phyloP scores from a whole-genome alignment of 2,113 vertebrate species.

The Sterrhoptilus dennistouni region DNA sequence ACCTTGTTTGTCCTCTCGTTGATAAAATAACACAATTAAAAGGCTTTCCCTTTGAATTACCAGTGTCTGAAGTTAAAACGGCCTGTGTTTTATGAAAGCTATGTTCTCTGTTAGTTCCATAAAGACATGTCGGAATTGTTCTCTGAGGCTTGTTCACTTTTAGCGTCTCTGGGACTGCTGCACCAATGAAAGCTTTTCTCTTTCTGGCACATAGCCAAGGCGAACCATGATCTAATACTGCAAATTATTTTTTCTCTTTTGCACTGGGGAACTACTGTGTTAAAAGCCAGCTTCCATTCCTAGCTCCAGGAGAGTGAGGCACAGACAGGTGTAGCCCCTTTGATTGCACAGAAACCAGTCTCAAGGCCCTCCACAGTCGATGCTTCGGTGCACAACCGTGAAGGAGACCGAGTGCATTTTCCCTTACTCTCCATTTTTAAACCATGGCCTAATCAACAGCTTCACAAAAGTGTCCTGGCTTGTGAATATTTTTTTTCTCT shows the following conservation, averaged over 20 bases:
- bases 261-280: background rate
- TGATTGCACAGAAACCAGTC: background rate
- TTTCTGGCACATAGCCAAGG: conserved; percentile 59
- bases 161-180: background rate
- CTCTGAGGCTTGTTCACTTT: background rate
- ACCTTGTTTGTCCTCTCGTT: background rate
- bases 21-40: background rate
- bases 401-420: background rate
- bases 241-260: conserved; percentile 69
- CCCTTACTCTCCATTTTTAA: conserved; percentile 14
- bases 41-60: background rate
- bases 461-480: conserved; percentile 19
- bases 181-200: conserved; percentile 33
- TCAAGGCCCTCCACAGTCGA: background rate
- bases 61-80: conserved; percentile 8
- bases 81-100: background rate
- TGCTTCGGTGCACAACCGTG: background rate
- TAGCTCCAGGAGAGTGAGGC: background rate
- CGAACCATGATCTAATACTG: conserved; percentile 62
- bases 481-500: background rate
- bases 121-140: conserved; percentile 26
- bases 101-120: background rate
- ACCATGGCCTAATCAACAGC: conserved; percentile 20
- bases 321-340: background rate
- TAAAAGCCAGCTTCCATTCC: conserved; percentile 28